Evolutionary conservation across 2,113 vertebrate species (phyloP), one percentile per base, ranked within the genome.

Genomic region (Labeo rohita): DNA sequence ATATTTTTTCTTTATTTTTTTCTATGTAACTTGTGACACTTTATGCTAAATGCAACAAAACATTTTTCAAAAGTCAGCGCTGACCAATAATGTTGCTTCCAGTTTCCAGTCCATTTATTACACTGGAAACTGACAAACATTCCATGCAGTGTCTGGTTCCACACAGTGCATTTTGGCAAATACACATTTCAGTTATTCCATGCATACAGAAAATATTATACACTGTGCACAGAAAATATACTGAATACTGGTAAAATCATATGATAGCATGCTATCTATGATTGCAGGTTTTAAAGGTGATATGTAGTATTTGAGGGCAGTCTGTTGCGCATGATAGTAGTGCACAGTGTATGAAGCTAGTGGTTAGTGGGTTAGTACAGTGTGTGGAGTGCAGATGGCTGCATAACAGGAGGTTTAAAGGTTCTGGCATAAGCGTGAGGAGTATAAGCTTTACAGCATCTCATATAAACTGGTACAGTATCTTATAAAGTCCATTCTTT

Each of bases 341-440:
- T 83, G 43, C 85, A 59, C 68, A 91, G 11, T 61, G 36, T 79
- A 52, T 63, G 7, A 80, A 80, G 39, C 77, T 79, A 23, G 54
- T 79, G 56, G 21, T 52, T 49, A 82, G 63, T 82, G 80, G 34
- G 66, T 23, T 72, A 83, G 81, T 72, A 73, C 81, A 36, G 34
- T 72, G 66, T 68, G 61, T 81, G 79, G 8, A 72, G 66, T 72
- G 81, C 82, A 84, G 82, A 84, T 84, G 82, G 82, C 66, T 15
- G 84, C 85, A 88, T 84, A 86, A 88, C 87, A 90, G 80, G 84
- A 83, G 75, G 84, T 76, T 79, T 78, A 88, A 87, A 89, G 89
- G 77, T 73, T 63, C 28, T 75, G 81, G 85, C 49, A 84, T 59
- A 88, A 77, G 21, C 63, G 18, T 36, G 45, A 73, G n/a, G 43